Evolutionary conservation across 2,888 invertebrate genomes (phyloP).

Genomic region (Hipparchia semele): DNA sequence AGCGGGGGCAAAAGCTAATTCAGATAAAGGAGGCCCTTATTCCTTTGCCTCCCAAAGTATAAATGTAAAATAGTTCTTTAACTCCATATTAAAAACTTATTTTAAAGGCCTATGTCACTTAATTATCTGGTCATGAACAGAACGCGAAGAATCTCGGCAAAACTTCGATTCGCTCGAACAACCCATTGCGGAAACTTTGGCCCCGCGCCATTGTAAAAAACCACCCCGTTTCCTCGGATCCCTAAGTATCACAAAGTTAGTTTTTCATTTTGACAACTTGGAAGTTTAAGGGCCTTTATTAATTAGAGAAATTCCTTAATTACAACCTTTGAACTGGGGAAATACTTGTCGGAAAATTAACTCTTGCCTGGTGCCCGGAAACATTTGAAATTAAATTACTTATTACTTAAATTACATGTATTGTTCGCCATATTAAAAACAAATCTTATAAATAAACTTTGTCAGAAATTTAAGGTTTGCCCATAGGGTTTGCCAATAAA

Average conservation of each 20-base stretch:
- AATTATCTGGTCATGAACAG: slow-evolving; percentile 4
- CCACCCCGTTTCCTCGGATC: background rate
- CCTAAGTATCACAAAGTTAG: slow-evolving; percentile 1
- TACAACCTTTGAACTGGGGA: background rate
- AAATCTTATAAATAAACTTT: too few relatives aligned
- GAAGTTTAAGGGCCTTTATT: slow-evolving; percentile 8
- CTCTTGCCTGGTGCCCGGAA: too few relatives aligned
- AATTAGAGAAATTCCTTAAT: background rate
- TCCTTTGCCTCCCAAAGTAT: too few relatives aligned
- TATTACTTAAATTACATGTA: too few relatives aligned
- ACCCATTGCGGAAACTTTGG: slow-evolving; percentile 6
- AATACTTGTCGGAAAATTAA: too few relatives aligned
- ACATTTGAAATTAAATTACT: too few relatives aligned
- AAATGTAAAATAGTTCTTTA: background rate
- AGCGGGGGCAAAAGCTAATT: too few relatives aligned
- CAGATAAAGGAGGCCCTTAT: too few relatives aligned
- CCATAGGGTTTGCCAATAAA: too few relatives aligned
- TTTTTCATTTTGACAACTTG: slow-evolving; percentile 9
- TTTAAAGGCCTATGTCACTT: background rate
- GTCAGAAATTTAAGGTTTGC: too few relatives aligned
- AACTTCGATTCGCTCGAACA: slow-evolving; percentile 3
- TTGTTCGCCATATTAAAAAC: too few relatives aligned
- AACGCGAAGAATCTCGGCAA: slow-evolving; percentile 1
- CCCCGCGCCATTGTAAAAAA: slow-evolving; percentile 6
- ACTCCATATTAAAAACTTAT: background rate